These are phyloP conservation scores for Drosophila prostipennis DNA, from an alignment of 2,888 invertebrate genomes.

Conservation along the genomic window DNA sequence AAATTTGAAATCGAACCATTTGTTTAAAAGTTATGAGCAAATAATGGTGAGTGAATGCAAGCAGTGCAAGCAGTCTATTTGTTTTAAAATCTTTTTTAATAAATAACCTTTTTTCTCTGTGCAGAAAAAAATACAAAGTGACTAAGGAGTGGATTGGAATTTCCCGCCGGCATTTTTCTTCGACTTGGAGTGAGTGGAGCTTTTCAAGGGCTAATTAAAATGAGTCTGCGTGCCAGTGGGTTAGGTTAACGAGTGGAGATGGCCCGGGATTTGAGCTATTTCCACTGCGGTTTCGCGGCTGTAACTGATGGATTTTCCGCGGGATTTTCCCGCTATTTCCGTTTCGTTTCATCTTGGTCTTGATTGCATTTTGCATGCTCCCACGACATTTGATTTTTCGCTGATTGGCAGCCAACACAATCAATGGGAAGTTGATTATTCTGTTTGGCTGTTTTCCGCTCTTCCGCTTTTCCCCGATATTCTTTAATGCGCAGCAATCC, in stretches of 20 bases:
- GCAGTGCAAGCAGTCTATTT: too few species aligned
- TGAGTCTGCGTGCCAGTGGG: neutral
- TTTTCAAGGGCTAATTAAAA: conserved; percentile 16
- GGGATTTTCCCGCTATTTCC: neutral
- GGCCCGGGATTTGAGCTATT: conserved; percentile 7
- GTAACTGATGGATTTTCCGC: conserved; percentile 7
- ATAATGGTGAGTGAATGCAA: too few species aligned
- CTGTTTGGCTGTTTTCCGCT: conserved; percentile 2
- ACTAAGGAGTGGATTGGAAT: neutral
- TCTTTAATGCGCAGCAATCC: conserved; percentile 8
- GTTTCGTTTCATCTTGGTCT: neutral
- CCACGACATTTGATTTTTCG: conserved; percentile 18
- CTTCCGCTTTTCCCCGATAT: neutral
- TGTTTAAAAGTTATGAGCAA: too few species aligned
- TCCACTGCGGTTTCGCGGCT: conserved; percentile 17
- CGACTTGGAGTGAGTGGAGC: neutral
- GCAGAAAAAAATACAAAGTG: neutral
- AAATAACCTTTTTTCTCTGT: neutral
- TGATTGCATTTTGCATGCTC: conserved; percentile 20
- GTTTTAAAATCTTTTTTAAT: too few species aligned
- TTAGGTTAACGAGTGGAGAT: neutral
- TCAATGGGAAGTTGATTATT: conserved; percentile 30
- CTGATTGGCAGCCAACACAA: conserved; percentile 30
- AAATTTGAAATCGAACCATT: too few species aligned
- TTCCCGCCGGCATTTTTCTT: conserved; percentile 14